Evolutionary conservation across 2,888 invertebrate genomes (phyloP).

Genomic region (Archips xylosteana): DNA sequence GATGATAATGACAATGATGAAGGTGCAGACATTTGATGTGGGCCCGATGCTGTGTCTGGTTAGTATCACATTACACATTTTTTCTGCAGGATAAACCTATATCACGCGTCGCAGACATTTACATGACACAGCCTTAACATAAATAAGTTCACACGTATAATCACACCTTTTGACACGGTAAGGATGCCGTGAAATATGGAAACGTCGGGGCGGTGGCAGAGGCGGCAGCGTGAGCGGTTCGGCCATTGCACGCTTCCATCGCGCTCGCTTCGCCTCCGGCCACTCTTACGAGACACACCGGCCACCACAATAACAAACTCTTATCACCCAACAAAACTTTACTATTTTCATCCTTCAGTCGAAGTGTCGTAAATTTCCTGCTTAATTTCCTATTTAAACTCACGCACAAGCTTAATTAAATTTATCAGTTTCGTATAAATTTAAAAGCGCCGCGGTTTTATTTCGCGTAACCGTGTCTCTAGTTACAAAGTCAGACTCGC

Average conservation of each 20-base stretch:
- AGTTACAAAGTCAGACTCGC: constrained; percentile 49
- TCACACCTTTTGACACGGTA: constrained; percentile 75
- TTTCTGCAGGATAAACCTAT: neutral
- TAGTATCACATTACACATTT: neutral
- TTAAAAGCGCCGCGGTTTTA: constrained; percentile 18
- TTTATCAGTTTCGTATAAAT: constrained; percentile 34
- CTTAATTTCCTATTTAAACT: neutral
- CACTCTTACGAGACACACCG: constrained; percentile 49
- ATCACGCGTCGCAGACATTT: neutral
- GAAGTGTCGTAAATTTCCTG: neutral
- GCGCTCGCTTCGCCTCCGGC: constrained; percentile 58
- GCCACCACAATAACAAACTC: constrained; percentile 25
- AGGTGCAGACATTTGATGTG: neutral
- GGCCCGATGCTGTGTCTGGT: neutral
- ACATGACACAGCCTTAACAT: neutral
- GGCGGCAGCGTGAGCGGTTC: constrained; percentile 76
- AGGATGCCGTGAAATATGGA: constrained; percentile 71
- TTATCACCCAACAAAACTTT: constrained; percentile 26
- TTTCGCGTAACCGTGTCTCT: constrained; percentile 31
- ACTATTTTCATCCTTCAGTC: constrained; percentile 23
- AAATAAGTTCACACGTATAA: neutral
- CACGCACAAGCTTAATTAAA: constrained; percentile 18
- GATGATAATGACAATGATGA: no score
- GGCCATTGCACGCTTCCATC: constrained; percentile 81
- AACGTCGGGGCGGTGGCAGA: constrained; percentile 71